Evolutionary conservation across 2,113 vertebrate species (phyloP).

Genomic region (Muscicapa adusta): DNA sequence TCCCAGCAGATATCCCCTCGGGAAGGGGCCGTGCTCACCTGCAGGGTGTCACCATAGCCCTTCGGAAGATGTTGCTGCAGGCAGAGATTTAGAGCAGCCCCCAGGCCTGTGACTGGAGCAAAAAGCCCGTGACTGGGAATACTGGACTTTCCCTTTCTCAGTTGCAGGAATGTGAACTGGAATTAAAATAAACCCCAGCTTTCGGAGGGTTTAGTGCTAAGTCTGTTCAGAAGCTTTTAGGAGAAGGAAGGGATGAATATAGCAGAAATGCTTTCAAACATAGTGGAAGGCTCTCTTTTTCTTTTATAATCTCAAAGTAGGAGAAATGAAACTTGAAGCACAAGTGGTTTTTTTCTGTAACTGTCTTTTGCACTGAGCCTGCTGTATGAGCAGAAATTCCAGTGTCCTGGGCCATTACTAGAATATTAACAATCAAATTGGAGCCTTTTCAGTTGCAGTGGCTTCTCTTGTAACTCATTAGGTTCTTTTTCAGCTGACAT

Average conservation of each 20-base stretch:
- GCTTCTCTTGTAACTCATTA: background rate
- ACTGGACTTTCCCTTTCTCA: background rate
- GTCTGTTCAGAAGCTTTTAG: conserved; percentile 7
- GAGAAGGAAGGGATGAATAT: background rate
- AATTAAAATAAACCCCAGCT: conserved; percentile 15
- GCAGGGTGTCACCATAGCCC: background rate
- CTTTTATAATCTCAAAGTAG: background rate
- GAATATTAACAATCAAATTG: background rate
- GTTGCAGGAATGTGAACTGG: background rate
- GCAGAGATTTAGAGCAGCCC: background rate
- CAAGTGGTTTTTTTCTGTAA: background rate
- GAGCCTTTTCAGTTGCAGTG: background rate
- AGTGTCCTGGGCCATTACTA: background rate
- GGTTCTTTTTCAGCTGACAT: background rate
- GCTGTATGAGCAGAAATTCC: background rate
- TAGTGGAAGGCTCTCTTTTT: background rate
- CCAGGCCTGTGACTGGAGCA: background rate
- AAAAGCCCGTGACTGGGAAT: background rate
- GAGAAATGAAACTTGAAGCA: background rate
- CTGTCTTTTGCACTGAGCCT: background rate
- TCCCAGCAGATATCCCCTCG: background rate
- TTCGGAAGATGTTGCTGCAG: background rate
- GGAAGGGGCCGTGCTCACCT: background rate
- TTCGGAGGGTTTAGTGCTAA: background rate
- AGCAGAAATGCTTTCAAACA: background rate